A percentile compares a stretch with the other conserved stretches of the same genome.
phyloP scores from a whole-genome alignment of 1,140 invertebrate genomes.

The Brachionus koreanus region DNA sequence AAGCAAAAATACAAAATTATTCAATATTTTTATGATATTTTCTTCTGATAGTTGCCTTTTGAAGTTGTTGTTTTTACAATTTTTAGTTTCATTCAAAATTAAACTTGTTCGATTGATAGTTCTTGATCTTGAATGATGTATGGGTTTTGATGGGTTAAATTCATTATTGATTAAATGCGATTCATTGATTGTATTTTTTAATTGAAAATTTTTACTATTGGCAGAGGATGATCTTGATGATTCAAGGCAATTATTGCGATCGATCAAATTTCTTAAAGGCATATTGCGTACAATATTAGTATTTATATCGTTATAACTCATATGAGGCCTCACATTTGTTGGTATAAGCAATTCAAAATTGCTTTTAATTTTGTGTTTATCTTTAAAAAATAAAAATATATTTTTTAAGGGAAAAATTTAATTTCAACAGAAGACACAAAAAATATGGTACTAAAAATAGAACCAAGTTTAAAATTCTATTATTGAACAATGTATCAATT shows the following conservation, averaged over 20 bases:
- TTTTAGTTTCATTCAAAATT: not conserved
- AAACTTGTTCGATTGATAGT: not conserved
- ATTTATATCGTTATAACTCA: not conserved
- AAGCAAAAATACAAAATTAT: conserved; percentile 38
- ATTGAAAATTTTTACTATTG: not conserved
- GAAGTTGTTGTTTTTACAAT: not conserved
- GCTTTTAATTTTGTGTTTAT: not conserved
- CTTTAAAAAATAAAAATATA: not conserved
- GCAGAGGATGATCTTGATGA: conserved; percentile 6
- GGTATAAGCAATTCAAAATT: not conserved
- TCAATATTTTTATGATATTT: conserved; percentile 33
- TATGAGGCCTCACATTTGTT: not conserved
- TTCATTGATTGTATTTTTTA: not conserved
- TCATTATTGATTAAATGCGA: not conserved
- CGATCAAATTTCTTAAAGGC: not conserved
- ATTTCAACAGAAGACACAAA: not conserved
- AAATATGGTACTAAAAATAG: no score
- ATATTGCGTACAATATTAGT: not conserved
- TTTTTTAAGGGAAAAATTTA: not conserved
- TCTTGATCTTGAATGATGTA: not conserved
- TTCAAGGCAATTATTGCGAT: not conserved
- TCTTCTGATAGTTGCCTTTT: not conserved
- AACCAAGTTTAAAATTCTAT: no score
- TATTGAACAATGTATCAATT: no score
- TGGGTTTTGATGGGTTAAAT: not conserved